Evolutionary conservation across 2,113 vertebrate species (phyloP).

Genomic region (Guaruba guarouba): DNA sequence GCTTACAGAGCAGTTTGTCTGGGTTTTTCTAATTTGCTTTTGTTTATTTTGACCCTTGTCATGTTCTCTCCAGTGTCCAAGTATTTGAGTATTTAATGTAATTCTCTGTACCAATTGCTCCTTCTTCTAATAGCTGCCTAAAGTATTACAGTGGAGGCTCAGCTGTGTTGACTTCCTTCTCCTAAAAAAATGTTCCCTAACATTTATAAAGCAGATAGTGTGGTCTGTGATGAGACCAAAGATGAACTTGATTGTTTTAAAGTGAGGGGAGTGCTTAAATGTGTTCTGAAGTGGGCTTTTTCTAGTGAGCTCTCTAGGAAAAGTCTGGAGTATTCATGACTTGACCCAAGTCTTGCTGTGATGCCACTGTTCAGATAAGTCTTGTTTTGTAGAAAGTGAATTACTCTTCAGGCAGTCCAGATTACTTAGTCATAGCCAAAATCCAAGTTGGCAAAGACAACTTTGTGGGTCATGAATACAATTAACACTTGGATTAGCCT

Average conservation of each 20-base stretch:
- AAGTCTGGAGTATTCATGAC: not conserved
- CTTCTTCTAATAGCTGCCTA: not conserved
- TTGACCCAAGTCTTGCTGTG: not conserved
- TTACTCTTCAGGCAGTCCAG: not conserved
- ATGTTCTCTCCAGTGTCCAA: not conserved
- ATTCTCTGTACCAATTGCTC: not conserved
- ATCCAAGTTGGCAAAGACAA: not conserved
- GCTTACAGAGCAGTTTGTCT: not conserved
- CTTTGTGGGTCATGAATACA: not conserved
- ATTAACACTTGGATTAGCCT: not conserved
- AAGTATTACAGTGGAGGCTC: not conserved
- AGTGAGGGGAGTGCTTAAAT: not conserved
- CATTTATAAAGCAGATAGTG: slow-evolving; percentile 2
- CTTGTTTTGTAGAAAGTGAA: not conserved
- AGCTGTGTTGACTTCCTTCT: slow-evolving; percentile 35
- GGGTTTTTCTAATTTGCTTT: not conserved
- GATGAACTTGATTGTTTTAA: not conserved
- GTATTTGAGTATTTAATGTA: not conserved
- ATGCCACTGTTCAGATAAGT: not conserved
- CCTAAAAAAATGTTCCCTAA: slow-evolving; percentile 6
- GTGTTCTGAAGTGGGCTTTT: not conserved
- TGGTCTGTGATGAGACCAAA: not conserved
- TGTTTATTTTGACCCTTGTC: not conserved
- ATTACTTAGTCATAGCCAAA: not conserved
- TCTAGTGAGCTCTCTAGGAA: not conserved